Base-by-base conservation (phyloP, 2,113 vertebrate genomes). In the Protobothrops mucrosquamatus region DNA sequence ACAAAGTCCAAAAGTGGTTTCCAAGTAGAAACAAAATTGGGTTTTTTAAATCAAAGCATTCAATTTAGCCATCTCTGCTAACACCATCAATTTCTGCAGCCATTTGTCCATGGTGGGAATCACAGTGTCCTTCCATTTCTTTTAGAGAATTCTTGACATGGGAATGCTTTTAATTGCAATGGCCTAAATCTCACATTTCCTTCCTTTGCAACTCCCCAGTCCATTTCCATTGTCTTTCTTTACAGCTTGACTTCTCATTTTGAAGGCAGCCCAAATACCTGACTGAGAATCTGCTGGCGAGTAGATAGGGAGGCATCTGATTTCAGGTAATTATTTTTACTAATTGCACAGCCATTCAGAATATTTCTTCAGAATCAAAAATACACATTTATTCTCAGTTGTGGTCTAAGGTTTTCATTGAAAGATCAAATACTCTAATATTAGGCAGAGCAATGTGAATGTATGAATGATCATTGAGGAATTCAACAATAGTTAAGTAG, bases 121-220 rank as follows among this genome's bases (percentile, higher is more conserved):
- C 64, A 69, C 29, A 69, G 64, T 34, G 29, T 69, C 64, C 64
- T 69, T 69, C 29, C 29, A 69, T 69, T 69, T 69, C 9, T 88
- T 87, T 87, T 88, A 55, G n/a, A 92, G 46, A 54, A 7, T 87
- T 87, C 46, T 89, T 85, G 54, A 85, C 26, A 59, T 34, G 55
- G 39, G 29, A 64, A 64, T 54, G n/a, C 64, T 93, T 90, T 29
- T 48, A 91, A 87, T 90, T 93, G 56, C 86, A 57, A 52, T 57
- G 24, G 12, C 39, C 20, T 85, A 69, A 91, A 55, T 93, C 85
- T 34, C 59, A 69, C 52, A 55, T 81, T 93, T 93, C 89, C 34
- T 3, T 88, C 59, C 39, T 43, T 81, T 89, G 34, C 85, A 34
- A 34, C 51, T 43, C 11, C 87, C 18, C 29, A 43, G 34, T 91